Percentiles rank a stretch among this genome's conserved stretches.
These are phyloP conservation scores for Ictalurus punctatus DNA, from an alignment of 2,113 vertebrate genomes.

Conservation along the genomic window DNA sequence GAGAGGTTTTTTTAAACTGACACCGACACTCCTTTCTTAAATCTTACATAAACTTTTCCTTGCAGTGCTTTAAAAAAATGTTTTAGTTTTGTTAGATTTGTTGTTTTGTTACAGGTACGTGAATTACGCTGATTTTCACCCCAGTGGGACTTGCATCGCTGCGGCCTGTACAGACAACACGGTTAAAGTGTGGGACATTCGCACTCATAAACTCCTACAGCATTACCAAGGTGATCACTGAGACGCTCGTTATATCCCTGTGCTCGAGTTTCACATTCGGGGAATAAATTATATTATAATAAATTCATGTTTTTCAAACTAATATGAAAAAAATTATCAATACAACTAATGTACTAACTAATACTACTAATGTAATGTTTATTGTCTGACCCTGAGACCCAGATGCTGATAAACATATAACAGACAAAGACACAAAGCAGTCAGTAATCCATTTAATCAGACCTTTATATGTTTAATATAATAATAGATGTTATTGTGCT, in stretches of 20 bases:
- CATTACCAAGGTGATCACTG: conserved; percentile 85
- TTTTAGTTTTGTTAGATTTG: neutral
- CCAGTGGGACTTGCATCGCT: conserved; percentile 88
- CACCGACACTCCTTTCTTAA: too few species aligned
- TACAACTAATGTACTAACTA: too few species aligned
- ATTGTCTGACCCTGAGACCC: neutral
- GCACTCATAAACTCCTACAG: conserved; percentile 89
- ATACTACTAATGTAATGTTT: neutral
- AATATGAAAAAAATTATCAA: neutral
- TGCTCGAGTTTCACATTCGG: neutral
- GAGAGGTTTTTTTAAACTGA: too few species aligned
- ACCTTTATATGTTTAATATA: neutral
- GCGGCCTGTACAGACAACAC: conserved; percentile 86
- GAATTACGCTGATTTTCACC: conserved; percentile 89
- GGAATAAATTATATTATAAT: neutral
- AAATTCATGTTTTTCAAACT: neutral
- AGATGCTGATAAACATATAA: neutral
- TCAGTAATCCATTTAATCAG: neutral
- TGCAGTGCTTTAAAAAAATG: too few species aligned
- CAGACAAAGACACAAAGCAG: neutral
- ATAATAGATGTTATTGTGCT: neutral
- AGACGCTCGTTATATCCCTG: neutral
- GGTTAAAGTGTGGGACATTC: conserved; percentile 93
- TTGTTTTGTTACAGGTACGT: conserved; percentile 76
- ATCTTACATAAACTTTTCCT: too few species aligned